Base-by-base conservation (phyloP, 2,797 vertebrate genomes). In the Hemitrygon akajei region DNA sequence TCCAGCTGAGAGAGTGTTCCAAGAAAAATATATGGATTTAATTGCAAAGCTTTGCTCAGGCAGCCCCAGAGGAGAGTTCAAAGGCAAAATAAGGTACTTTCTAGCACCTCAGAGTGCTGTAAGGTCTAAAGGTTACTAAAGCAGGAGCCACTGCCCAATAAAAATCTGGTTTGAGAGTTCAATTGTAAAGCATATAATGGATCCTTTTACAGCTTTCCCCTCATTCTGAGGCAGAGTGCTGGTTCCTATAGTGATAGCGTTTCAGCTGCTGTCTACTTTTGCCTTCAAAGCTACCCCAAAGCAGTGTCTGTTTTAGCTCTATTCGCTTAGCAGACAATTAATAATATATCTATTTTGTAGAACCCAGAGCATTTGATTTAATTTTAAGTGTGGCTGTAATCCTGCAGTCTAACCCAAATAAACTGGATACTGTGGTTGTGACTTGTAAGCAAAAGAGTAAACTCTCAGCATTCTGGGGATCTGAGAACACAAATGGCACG, bases 91-190 rank as follows among this genome's bases (percentile, higher is more conserved):
- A 94, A 96, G 95, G 95, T 96, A 95, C 96, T 96, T 95, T 96
- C 96, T 96, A 96, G 96, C 96, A 96, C 96, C 97, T 96, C 96
- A 94, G 95, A 96, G 96, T 94, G 96, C 94, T 94, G 95, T 94
- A 91, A 94, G 94, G 97, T 97, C 97, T 94, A 97, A 96, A 97
- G 97, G 97, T 97, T 97, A 97, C 95, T 96, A 96, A 96, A 97
- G 96, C 96, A 95, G 96, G 97, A 97, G 97, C 95, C 97, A 97
- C 96, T 95, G 96, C 96, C 96, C 97, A 97, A 97, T 97, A 97
- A 97, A 97, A 96, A 94, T 94, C 95, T 97, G 96, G 97, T 97
- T 97, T 96, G 95, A 96, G 95, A 97, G 95, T 96, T 95, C 95
- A 95, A 94, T 95, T 66, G 95, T 94, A 97, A 97, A 97, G 91